Evolutionary conservation across 2,113 vertebrate species (phyloP), one percentile per base, ranked within the genome.

Genomic region (Athene noctua): DNA sequence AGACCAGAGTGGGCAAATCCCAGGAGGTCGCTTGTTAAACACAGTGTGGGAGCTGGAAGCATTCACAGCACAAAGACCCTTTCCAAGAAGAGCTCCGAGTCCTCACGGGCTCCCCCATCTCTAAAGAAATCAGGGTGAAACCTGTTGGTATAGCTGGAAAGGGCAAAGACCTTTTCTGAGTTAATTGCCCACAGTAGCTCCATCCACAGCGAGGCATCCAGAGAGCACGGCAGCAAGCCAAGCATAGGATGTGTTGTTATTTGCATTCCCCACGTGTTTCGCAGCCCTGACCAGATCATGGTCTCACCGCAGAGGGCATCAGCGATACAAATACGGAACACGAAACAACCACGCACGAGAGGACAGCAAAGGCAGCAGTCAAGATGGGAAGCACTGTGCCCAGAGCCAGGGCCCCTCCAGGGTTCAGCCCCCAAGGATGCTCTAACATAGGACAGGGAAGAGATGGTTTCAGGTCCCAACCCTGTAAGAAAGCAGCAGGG

Each of bases 21-120:
- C 97, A 96, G 79, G 91, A 88, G 89, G 63, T 34, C 0, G 0
- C 36, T 84, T 52, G 77, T 68, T 92, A 90, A 88, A 72, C 29
- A n/a, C 46, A 22, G 67, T 3, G 5, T n/a, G 77, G 81, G 94
- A 92, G 75, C 91, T 94, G 92, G 92, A 96, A 96, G 71, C 8
- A 0, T 34, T 96, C 92, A 58, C 32, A 90, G 75, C 66, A 92
- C 93, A 88, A 94, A 94, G 67, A 86, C 30, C 90, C 72, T 47
- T 84, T 68, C 95, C 90, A 90, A 75, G 78, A 74, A 7, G 10
- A 92, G 68, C 70, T 86, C 65, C 0, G 19, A 36, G 46, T 23
- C 52, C 68, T 75, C 6, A 1, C 34, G 22, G 77, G 29, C 44
- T 94, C 70, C 65, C 36, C 18, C 6, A 8, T 22, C 29, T 38